phyloP scores from a whole-genome alignment of 2,888 invertebrate species.

The Odontocolon sp. region DNA sequence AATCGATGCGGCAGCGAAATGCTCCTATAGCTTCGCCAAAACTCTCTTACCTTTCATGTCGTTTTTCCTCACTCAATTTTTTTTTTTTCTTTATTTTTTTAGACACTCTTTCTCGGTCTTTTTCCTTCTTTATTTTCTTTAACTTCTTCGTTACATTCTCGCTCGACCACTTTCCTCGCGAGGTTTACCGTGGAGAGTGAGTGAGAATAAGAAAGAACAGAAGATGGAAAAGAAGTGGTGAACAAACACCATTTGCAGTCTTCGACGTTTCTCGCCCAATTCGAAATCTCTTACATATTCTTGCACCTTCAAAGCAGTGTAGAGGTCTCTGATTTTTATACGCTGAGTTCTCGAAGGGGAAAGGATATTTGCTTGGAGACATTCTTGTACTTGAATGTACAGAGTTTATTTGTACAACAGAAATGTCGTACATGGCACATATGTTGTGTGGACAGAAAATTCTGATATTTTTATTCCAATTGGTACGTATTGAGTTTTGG shows the following conservation, averaged over 20 bases:
- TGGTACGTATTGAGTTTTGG: no score
- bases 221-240: conserved; percentile 30
- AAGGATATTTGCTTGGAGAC: neutral
- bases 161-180: conserved; percentile 30
- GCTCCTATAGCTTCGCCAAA: conserved; percentile 13
- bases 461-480: no score
- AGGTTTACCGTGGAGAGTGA: neutral
- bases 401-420: conserved; percentile 18
- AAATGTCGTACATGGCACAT: no score
- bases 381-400: neutral
- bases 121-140: conserved; percentile 9
- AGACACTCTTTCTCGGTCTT: neutral
- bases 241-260: conserved; percentile 49
- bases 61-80: conserved; percentile 9
- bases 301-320: neutral
- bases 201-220: conserved; percentile 28
- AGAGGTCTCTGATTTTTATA: conserved; percentile 12
- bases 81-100: conserved; percentile 11
- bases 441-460: no score
- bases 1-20: conserved; percentile 33
- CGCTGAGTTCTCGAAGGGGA: neutral
- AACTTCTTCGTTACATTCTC: conserved; percentile 32
- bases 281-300: conserved; percentile 9
- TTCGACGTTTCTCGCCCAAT: conserved; percentile 9
- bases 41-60: conserved; percentile 25